These are phyloP conservation scores for Dicyrtoma fusca DNA, from an alignment of 2,888 invertebrate genomes.

Conservation along the genomic window DNA sequence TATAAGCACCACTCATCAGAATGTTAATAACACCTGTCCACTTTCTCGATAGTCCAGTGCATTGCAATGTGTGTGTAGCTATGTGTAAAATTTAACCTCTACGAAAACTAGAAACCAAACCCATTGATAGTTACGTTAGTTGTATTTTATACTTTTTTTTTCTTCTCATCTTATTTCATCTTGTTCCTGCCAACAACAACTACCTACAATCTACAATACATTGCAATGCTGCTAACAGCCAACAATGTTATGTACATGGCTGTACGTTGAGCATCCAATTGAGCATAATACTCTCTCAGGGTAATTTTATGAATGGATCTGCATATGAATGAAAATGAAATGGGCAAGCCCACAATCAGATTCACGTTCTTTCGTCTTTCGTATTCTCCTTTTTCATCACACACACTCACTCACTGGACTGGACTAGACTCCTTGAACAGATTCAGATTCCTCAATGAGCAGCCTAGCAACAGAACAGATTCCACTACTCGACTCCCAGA, in stretches of 20 bases:
- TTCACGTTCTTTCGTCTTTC: constrained; percentile 42
- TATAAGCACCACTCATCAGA: too few species aligned
- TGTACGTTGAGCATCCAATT: too few species aligned
- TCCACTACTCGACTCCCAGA: too few species aligned
- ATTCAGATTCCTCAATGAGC: neutral
- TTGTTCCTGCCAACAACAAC: too few species aligned
- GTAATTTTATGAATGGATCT: constrained; percentile 43
- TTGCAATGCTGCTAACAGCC: too few species aligned
- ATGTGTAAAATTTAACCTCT: too few species aligned
- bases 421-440: constrained; percentile 9
- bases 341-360: constrained; percentile 46
- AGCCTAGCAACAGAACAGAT: too few species aligned
- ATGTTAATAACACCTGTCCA: too few species aligned
- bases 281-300: neutral
- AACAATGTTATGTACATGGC: too few species aligned
- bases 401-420: neutral
- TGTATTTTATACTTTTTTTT: neutral
- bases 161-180: too few species aligned
- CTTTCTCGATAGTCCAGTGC: too few species aligned
- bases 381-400: constrained; percentile 4
- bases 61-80: too few species aligned
- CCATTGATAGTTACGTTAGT: constrained; percentile 23
- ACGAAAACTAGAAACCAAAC: constrained; percentile 22
- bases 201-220: neutral
- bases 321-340: constrained; percentile 53